phyloP scores from a whole-genome alignment of 2,888 invertebrate species.

The Noctuana brunneofusca region DNA sequence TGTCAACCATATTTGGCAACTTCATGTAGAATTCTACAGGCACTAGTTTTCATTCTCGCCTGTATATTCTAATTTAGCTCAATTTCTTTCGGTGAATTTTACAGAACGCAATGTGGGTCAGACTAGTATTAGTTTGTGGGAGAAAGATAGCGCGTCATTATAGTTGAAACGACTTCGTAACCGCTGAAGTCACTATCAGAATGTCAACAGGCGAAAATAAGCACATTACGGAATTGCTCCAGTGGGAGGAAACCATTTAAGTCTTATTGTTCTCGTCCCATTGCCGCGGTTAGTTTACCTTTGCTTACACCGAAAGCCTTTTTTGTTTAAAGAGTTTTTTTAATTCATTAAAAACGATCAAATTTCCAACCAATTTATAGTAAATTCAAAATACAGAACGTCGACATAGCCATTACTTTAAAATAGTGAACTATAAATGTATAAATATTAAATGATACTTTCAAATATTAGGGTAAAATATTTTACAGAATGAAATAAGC shows the following conservation, averaged over 20 bases:
- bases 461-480: too few relatives aligned
- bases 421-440: too few relatives aligned
- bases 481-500: too few relatives aligned
- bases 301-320: constrained; percentile 47
- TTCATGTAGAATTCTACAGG: background rate
- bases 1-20: constrained; percentile 32
- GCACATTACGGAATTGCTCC: constrained; percentile 56
- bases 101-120: constrained; percentile 24
- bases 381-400: too few relatives aligned
- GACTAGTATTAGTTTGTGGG: constrained; percentile 31
- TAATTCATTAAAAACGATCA: too few relatives aligned
- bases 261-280: constrained; percentile 57
- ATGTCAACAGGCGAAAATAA: constrained; percentile 57
- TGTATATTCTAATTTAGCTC: constrained; percentile 1
- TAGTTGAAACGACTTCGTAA: constrained; percentile 34
- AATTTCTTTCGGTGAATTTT: background rate
- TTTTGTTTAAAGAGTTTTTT: background rate
- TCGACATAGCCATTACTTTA: too few relatives aligned
- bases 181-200: constrained; percentile 48
- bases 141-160: constrained; percentile 32
- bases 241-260: constrained; percentile 65
- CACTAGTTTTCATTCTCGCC: background rate
- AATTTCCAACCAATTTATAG: too few relatives aligned
- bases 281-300: constrained; percentile 41
- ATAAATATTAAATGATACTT: too few relatives aligned